Base-by-base conservation (phyloP, 2,113 vertebrate species). In the Menidia beryllina region DNA sequence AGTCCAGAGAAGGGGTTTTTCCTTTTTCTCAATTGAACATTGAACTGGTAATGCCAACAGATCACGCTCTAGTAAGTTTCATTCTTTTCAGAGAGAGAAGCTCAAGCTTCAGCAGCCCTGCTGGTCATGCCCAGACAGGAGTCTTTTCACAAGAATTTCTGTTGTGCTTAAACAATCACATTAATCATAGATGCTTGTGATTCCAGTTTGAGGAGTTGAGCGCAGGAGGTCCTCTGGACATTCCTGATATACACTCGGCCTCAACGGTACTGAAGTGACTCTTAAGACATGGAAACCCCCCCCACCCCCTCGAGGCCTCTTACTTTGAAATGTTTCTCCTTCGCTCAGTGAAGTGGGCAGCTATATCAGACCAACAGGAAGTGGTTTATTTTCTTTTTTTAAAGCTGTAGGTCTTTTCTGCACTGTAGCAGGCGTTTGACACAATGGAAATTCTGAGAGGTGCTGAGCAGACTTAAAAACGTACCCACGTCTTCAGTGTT, bases 361-460 rank as follows among this genome's bases (percentile, higher is more conserved):
- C 11, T 2, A 74, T 10, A 50, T 65, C 39, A 68, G 72, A 72
- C 47, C 14, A 49, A 70, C 9, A 41, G 36, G 62, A 50, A 51
- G 21, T n/a, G 15, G n/a, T n/a, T n/a, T n/a, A n/a, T 39, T 65
- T 23, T 24, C 62, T 59, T 48, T 60, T 52, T 21, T 24, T 14
- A 20, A 0, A 8, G 17, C 14, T 15, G 0, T 20, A 4, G 14
- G 15, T 61, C 14, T 50, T 52, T 57, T 51, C n/a, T 70, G 5
- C 66, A 69, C 21, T 72, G 43, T 62, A 56, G 59, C 68, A 41
- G 57, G 48, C 5, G 17, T 26, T 48, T 68, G 8, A 27, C 17
- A 23, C 50, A 59, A 53, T 69, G 85, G 71, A 85, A 88, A 50
- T 23, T 41, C 55, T 83, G 52, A 58, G 13, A 56, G 60, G 43